These are phyloP conservation scores for Epizoanthus scotinus DNA, from an alignment of 92 coral and sea anemone genomes.

Conservation along the genomic window DNA sequence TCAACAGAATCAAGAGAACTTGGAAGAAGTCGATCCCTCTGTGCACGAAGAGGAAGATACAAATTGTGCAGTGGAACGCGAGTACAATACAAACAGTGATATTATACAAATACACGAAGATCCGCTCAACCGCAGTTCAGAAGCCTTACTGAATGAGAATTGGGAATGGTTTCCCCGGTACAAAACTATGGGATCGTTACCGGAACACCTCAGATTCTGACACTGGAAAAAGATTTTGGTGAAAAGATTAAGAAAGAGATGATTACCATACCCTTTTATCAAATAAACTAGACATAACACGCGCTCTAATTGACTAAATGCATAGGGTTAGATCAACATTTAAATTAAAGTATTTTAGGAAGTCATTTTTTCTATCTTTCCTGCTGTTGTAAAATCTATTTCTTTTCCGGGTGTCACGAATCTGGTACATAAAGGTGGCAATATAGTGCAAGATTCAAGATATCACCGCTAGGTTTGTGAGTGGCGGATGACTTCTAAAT, in stretches of 20 bases:
- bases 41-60: not conserved
- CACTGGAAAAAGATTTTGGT: not conserved
- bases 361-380: no score
- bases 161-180: conserved; percentile 1
- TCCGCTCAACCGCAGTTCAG: not conserved
- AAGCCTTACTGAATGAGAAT: not conserved
- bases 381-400: no score
- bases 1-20: not conserved
- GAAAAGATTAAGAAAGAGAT: not conserved
- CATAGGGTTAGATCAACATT: no score
- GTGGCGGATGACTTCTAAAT: no score
- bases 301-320: no score
- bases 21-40: not conserved
- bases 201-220: conserved; percentile 17
- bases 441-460: no score
- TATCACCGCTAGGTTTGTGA: no score
- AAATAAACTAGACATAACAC: no score
- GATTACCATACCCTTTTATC: not conserved
- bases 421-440: no score
- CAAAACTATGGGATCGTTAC: not conserved
- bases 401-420: no score
- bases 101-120: not conserved
- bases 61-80: not conserved
- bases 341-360: no score
- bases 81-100: not conserved